These are phyloP conservation scores for Solenopsis invicta DNA, from an alignment of 1,140 invertebrate genomes.

Conservation along the genomic window DNA sequence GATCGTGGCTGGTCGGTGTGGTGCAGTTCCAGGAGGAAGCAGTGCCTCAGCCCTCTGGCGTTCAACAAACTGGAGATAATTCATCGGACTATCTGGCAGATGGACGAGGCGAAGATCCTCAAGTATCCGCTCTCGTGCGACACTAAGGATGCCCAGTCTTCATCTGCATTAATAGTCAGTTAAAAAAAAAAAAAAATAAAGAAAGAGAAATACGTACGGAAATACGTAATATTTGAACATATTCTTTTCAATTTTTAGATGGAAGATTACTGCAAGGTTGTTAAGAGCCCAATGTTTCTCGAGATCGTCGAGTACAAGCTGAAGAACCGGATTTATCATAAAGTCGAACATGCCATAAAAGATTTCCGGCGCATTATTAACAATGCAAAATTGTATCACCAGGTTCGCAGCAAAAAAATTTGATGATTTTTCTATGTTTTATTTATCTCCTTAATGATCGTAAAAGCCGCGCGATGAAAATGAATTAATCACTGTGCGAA, in stretches of 20 bases:
- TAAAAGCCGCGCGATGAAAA: not conserved
- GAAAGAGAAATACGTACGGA: not conserved
- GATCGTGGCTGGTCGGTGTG: constrained; percentile 80
- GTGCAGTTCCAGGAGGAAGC: constrained; percentile 80
- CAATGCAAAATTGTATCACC: constrained; percentile 78
- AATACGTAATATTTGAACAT: not conserved
- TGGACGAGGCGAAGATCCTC: constrained; percentile 80
- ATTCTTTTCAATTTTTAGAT: constrained; percentile 69
- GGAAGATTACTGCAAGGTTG: constrained; percentile 78
- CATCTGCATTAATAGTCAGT: constrained; percentile 69
- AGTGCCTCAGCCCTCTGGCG: constrained; percentile 71
- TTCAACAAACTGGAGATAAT: constrained; percentile 79
- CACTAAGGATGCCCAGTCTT: constrained; percentile 34
- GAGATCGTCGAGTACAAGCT: constrained; percentile 82
- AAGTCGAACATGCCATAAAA: constrained; percentile 79
- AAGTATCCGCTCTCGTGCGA: constrained; percentile 70
- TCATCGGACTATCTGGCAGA: constrained; percentile 79
- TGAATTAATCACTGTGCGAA: not conserved
- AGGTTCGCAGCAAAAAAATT: constrained; percentile 68
- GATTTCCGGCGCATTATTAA: constrained; percentile 80
- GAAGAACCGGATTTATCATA: constrained; percentile 80
- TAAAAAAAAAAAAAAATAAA: not conserved
- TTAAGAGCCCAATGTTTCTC: constrained; percentile 81
- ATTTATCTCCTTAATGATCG: not conserved
- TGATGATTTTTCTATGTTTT: not conserved